Evolutionary conservation across 2,888 invertebrate genomes (phyloP), one percentile per base, ranked within the genome.

Genomic region (Lasioglossum morio): DNA sequence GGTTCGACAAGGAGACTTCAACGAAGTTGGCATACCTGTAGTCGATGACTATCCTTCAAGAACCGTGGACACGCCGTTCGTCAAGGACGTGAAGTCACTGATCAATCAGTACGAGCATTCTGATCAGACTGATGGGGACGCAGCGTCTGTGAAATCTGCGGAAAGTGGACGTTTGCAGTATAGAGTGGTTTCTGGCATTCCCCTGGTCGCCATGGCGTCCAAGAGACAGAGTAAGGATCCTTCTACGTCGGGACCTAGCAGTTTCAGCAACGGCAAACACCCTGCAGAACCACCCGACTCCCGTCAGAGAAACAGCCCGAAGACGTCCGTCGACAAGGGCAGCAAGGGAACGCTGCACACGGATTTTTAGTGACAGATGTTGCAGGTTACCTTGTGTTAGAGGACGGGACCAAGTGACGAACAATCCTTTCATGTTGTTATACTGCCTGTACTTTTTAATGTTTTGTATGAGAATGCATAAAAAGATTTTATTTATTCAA

Each of bases 11-110:
- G 95, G 95, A 0, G 93, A 95, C 82, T 95, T 95, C 72, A 95
- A 95, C 73, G 94, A 95, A 91, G 87, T 95, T 73, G 95, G 95
- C 4, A 94, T 95, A 83, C 95, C 95, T 2, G 87, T 94, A 30
- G 77, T 92, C 4, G 87, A 92, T 19, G 79, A 85, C 4, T 0
- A 10, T 16, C 46, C 4, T 12, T 16, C 66, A 16, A 27, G 7
- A 2, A n/a, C 16, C 8, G 0, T 69, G 2, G 53, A 70, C 19
- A 30, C 79, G 7, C 57, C 34, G 19, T 81, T 83, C 12, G 19
- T 63, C 73, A 91, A 84, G 34, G 87, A 85, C 43, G 89, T 91
- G 10, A 87, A 89, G 48, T 87, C 91, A 14, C 48, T 91, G 77
- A 91, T 91, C 77, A 74, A 84, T 40, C 82, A 60, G 53, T 91